Conservation (phyloP, 2,797 vertebrate species). For the Heterohyrax brucei region DNA sequence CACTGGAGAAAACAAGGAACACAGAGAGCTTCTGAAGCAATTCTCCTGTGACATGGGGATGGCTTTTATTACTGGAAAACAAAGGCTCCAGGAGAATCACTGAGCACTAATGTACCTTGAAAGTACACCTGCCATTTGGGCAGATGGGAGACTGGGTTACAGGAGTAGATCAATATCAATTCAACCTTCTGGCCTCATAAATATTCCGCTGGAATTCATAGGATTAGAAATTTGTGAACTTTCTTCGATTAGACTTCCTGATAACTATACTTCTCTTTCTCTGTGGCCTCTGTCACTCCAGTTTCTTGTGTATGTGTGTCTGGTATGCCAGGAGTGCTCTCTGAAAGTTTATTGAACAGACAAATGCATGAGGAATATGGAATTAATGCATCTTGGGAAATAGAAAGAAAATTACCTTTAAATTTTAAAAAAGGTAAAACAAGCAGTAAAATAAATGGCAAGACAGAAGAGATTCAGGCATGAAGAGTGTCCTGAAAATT, state of each 20-base stretch:
- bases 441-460: neutral
- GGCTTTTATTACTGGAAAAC: neutral
- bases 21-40: neutral
- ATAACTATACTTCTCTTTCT: neutral
- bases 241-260: neutral
- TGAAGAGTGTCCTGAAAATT: neutral
- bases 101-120: neutral
- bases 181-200: neutral
- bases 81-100: constrained; percentile 7
- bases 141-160: neutral
- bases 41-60: neutral
- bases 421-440: neutral
- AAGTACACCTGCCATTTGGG: neutral
- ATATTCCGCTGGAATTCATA: neutral
- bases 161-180: neutral
- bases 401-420: neutral
- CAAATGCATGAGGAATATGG: neutral
- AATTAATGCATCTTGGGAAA: neutral
- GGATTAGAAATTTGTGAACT: neutral
- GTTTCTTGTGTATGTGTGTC: neutral
- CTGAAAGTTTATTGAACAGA: neutral
- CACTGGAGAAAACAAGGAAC: neutral
- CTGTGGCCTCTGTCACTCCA: neutral
- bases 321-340: neutral
- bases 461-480: constrained; percentile 11